Evolutionary conservation across 2,888 invertebrate genomes (phyloP).

Genomic region (Noctua fimbriata): DNA sequence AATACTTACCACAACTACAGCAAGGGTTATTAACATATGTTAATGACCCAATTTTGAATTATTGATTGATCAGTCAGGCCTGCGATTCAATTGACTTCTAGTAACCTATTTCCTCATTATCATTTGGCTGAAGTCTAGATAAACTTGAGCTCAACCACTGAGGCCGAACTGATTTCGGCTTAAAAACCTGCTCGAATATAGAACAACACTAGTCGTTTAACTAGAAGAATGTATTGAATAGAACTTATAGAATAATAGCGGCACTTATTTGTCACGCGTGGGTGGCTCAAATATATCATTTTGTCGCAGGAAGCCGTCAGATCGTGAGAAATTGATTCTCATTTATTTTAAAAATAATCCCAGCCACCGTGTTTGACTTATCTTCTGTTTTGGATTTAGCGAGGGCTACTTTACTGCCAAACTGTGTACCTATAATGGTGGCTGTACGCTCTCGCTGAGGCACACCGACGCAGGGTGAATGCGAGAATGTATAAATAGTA

Average conservation of each 20-base stretch:
- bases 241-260: constrained; percentile 49
- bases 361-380: not conserved
- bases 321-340: constrained; percentile 35
- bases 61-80: no score
- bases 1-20: no score
- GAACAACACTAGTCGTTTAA: constrained; percentile 43
- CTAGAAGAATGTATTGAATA: constrained; percentile 49
- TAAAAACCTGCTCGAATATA: no score
- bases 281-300: constrained; percentile 48
- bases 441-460: not conserved
- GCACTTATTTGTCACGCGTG: constrained; percentile 37
- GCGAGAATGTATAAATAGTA: not conserved
- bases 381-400: not conserved
- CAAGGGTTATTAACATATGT: no score
- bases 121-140: no score
- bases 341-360: constrained; percentile 31
- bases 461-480: not conserved
- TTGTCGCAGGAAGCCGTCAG: constrained; percentile 46
- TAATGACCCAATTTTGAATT: no score
- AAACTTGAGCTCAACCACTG: no score
- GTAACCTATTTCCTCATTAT: no score
- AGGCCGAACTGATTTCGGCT: constrained; percentile 9
- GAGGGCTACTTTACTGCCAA: not conserved
- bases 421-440: not conserved
- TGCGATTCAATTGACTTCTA: no score